Conservation (phyloP, 2,113 vertebrate genomes). For the Myanophis thanlyinensis region DNA sequence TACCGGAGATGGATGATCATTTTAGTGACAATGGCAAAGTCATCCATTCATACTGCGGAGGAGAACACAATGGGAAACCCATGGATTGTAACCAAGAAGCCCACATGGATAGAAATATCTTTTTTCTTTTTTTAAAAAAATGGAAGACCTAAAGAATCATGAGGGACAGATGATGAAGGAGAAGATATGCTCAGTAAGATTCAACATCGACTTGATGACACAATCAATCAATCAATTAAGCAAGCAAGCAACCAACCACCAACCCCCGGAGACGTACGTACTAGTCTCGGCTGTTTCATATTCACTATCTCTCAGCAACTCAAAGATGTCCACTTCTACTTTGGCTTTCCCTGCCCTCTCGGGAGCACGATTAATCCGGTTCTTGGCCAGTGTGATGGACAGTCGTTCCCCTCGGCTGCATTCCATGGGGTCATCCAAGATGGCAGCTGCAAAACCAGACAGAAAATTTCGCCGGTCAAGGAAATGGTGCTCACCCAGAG, state of each 20-base stretch:
- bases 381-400: slow-evolving; percentile 97
- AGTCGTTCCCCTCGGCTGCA: slow-evolving; percentile 96
- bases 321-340: slow-evolving; percentile 96
- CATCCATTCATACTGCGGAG: neutral
- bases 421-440: slow-evolving; percentile 99
- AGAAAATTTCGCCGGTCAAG: neutral
- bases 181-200: neutral
- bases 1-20: neutral
- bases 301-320: slow-evolving; percentile 95
- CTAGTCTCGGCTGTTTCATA: slow-evolving; percentile 98
- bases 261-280: slow-evolving; percentile 64
- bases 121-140: neutral
- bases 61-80: neutral
- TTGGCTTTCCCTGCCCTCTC: slow-evolving; percentile 90
- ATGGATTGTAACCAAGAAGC: neutral
- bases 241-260: neutral
- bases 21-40: neutral
- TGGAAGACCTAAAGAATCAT: neutral
- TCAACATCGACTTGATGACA: neutral
- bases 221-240: neutral
- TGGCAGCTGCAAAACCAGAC: slow-evolving; percentile 74
- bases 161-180: neutral
- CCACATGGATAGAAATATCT: neutral
- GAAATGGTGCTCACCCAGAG: neutral
- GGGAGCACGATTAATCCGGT: slow-evolving; percentile 89